These are phyloP conservation scores for Drusus annulatus DNA, from an alignment of 1,140 invertebrate genomes.

Conservation along the genomic window DNA sequence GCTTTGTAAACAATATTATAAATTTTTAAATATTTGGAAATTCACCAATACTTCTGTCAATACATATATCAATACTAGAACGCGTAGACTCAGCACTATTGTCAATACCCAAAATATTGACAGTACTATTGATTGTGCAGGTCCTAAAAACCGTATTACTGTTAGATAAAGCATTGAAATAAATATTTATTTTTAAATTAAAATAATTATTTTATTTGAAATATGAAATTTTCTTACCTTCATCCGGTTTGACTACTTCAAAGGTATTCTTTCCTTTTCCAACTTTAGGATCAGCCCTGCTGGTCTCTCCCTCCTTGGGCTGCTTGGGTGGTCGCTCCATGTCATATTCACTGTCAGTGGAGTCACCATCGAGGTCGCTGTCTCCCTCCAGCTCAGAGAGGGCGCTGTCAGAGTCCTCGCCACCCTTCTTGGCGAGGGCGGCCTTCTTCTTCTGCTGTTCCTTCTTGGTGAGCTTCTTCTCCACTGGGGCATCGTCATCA, in stretches of 20 bases:
- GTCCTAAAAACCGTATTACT: too few relatives aligned
- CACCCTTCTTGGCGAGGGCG: slow-evolving; percentile 59
- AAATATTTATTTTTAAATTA: too few relatives aligned
- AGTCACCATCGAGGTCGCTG: slow-evolving; percentile 67
- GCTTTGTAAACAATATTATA: too few relatives aligned
- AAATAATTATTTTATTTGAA: background rate
- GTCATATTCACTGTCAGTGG: slow-evolving; percentile 76
- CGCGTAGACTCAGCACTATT: too few relatives aligned
- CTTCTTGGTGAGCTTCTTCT: slow-evolving; percentile 56
- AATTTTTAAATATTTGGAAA: too few relatives aligned
- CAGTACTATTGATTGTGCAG: too few relatives aligned
- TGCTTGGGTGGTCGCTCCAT: slow-evolving; percentile 64
- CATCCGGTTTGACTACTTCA: slow-evolving; percentile 77
- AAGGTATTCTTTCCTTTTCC: slow-evolving; percentile 73
- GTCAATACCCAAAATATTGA: too few relatives aligned
- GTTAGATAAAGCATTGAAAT: too few relatives aligned
- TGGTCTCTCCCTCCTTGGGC: slow-evolving; percentile 59
- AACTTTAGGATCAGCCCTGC: slow-evolving; percentile 62
- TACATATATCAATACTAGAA: too few relatives aligned
- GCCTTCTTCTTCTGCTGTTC: slow-evolving; percentile 60
- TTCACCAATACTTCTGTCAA: too few relatives aligned
- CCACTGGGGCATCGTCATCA: slow-evolving; percentile 59
- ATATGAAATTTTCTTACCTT: slow-evolving; percentile 63
- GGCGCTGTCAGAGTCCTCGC: slow-evolving; percentile 60
- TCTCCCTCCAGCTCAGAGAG: slow-evolving; percentile 61